Percentiles rank a stretch among this genome's conserved stretches.
Conservation (phyloP, 1,140 invertebrate genomes). For the Campoletis sonorensis region DNA sequence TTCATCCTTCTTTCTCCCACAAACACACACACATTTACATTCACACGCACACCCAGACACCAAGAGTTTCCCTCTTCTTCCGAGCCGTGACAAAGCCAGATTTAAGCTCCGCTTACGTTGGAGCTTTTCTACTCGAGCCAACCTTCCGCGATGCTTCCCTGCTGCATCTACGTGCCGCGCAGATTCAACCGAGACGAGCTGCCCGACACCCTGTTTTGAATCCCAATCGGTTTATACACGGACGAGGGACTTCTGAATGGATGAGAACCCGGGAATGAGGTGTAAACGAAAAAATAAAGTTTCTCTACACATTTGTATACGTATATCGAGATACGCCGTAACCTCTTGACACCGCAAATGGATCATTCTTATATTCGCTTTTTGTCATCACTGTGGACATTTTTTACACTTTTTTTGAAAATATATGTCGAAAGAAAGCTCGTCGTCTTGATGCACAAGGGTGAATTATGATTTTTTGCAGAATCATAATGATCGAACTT, state of each 20-base stretch:
- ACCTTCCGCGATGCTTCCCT: background rate
- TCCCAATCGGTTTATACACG: conserved; percentile 40
- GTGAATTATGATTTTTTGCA: too few species aligned
- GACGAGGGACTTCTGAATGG: background rate
- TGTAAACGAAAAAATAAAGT: background rate
- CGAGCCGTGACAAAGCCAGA: conserved; percentile 67
- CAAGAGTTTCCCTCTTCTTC: conserved; percentile 46
- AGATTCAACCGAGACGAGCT: conserved; percentile 19
- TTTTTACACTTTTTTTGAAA: too few species aligned
- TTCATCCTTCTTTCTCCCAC: background rate
- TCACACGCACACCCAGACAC: conserved; percentile 52
- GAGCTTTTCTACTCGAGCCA: conserved; percentile 59
- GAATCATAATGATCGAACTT: too few species aligned
- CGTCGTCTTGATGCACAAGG: too few species aligned
- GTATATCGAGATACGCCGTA: background rate
- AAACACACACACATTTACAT: conserved; percentile 51
- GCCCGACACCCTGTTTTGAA: conserved; percentile 43
- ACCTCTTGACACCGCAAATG: too few species aligned
- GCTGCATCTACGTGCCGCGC: conserved; percentile 11
- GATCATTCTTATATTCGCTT: too few species aligned
- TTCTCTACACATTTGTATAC: background rate
- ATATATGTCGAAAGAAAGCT: too few species aligned
- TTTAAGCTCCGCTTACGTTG: conserved; percentile 68
- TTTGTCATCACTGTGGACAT: too few species aligned
- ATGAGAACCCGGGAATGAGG: background rate